Percentiles rank a stretch among this genome's conserved stretches.
Conservation (phyloP, 2,888 invertebrate species). For the Omphaloscelis lunosa region DNA sequence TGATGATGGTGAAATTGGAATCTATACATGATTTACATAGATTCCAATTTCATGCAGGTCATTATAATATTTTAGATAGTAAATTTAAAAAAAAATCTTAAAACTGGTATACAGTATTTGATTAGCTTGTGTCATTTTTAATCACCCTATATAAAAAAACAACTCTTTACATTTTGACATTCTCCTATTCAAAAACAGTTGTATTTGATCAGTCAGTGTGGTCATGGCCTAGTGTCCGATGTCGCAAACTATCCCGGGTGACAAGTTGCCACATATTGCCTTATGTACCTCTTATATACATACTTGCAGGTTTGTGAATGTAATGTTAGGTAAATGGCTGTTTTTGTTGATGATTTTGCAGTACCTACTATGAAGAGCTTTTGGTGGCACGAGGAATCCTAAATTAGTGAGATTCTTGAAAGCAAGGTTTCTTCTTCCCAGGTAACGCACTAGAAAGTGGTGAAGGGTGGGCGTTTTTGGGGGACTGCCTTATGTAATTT, state of each 20-base stretch:
- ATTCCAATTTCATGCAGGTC: not conserved
- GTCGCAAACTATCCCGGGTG: conserved; percentile 61
- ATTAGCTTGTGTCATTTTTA: not conserved
- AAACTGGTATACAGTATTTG: not conserved
- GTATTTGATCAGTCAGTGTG: conserved; percentile 46
- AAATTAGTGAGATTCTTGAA: too few species aligned
- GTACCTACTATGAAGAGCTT: not conserved
- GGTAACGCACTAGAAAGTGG: too few species aligned
- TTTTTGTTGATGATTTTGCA: conserved; percentile 13
- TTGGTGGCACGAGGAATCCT: not conserved
- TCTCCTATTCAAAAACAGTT: conserved; percentile 25
- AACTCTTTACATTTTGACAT: conserved; percentile 37
- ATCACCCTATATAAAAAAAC: conserved; percentile 26
- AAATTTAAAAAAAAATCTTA: not conserved
- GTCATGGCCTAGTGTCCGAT: conserved; percentile 55
- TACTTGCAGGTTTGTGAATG: conserved; percentile 37
- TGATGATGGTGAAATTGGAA: not conserved
- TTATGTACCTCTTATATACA: conserved; percentile 53
- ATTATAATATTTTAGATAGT: not conserved
- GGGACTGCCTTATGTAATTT: too few species aligned
- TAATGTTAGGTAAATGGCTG: conserved; percentile 31
- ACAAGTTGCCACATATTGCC: conserved; percentile 60
- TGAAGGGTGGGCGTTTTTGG: too few species aligned
- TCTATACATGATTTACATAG: not conserved
- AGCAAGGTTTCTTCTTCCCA: too few species aligned